These are phyloP conservation scores for Plagodis pulveraria DNA, from an alignment of 2,888 invertebrate genomes.

Conservation along the genomic window DNA sequence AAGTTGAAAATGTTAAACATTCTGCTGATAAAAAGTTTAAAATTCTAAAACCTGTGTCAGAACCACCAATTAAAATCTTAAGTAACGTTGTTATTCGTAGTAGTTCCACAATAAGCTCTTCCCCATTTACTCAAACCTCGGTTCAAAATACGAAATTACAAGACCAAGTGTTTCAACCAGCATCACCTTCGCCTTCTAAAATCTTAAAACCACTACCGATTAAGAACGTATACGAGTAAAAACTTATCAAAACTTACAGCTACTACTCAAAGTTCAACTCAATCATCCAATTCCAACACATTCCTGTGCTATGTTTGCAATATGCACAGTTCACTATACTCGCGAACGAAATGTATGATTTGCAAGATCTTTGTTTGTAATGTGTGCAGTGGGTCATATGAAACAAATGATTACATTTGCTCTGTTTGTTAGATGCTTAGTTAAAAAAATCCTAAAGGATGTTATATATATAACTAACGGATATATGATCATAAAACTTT, in stretches of 20 bases:
- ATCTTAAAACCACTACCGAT: conserved; percentile 14
- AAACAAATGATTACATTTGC: conserved; percentile 4
- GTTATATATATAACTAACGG: no score
- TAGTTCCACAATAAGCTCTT: conserved; percentile 14
- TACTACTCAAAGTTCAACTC: conserved; percentile 15
- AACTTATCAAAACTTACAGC: conserved; percentile 14
- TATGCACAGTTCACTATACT: conserved; percentile 15
- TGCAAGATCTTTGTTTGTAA: conserved; percentile 14
- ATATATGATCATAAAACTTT: no score
- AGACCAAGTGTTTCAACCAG: conserved; percentile 14
- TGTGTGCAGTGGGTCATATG: conserved; percentile 14
- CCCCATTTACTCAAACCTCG: conserved; percentile 14
- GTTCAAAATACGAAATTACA: conserved; percentile 15
- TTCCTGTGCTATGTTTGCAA: conserved; percentile 15
- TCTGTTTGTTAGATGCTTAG: no score
- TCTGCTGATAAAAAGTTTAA: conserved; percentile 14
- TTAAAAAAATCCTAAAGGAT: no score
- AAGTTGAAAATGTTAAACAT: conserved; percentile 15
- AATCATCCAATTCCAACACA: conserved; percentile 14
- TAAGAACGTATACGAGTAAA: conserved; percentile 15
- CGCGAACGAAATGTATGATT: conserved; percentile 15
- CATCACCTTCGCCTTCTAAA: conserved; percentile 12
- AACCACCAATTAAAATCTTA: conserved; percentile 13
- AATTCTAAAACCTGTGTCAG: conserved; percentile 14
- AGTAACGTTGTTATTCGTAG: conserved; percentile 14